Evolutionary conservation across 2,797 vertebrate genomes (phyloP).

Genomic region (Cephalopachus bancanus): DNA sequence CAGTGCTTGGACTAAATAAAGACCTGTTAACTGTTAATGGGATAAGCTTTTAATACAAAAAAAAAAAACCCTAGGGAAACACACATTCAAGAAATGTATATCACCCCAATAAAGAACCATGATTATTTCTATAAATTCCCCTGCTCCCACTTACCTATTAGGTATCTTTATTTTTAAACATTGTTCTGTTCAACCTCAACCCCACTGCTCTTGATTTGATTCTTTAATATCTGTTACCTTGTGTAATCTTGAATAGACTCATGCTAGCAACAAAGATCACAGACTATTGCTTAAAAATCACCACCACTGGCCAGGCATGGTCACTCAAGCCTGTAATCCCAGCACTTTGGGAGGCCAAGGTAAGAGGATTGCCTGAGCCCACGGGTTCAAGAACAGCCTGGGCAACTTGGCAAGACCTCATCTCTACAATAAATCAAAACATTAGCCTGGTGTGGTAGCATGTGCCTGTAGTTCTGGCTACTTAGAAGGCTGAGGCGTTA

Average conservation of each 20-base stretch:
- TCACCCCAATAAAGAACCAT: neutral
- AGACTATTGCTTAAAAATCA: neutral
- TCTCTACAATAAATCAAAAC: too few relatives aligned
- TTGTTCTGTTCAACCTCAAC: neutral
- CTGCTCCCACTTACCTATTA: neutral
- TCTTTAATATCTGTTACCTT: neutral
- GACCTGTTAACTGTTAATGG: neutral
- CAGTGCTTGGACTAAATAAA: neutral
- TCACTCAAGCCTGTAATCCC: too few relatives aligned
- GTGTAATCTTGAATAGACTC: neutral
- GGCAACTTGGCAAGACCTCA: too few relatives aligned
- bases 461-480: too few relatives aligned
- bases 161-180: neutral
- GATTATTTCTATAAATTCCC: neutral
- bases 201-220: neutral
- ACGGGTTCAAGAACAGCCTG: too few relatives aligned
- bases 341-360: too few relatives aligned
- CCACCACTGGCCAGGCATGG: neutral
- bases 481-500: too few relatives aligned
- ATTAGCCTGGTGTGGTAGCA: too few relatives aligned
- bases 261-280: neutral
- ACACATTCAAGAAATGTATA: neutral
- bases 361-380: too few relatives aligned
- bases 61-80: neutral
- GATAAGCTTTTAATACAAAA: neutral